Conservation (phyloP, 2,797 vertebrate species). For the Coregonus sp. region DNA sequence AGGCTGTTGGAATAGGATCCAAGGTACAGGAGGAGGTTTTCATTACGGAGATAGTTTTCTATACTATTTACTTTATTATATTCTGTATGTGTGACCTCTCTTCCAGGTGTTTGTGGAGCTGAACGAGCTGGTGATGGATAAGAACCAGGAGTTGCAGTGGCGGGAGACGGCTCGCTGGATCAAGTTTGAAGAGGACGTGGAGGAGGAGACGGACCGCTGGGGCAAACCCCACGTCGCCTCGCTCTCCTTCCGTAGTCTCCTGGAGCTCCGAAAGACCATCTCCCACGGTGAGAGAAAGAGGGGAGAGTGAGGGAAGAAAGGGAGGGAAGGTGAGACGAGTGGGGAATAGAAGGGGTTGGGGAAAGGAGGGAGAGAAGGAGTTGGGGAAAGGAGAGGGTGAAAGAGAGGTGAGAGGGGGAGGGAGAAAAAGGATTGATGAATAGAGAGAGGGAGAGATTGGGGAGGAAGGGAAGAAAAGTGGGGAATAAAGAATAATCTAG, state of each 20-base stretch:
- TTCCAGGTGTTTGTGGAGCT: slow-evolving; percentile 96
- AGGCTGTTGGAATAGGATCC: too few species aligned
- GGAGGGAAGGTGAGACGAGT: too few species aligned
- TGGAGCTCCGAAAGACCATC: slow-evolving; percentile 88
- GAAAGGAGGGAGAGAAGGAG: not conserved
- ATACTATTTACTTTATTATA: too few species aligned
- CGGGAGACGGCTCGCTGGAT: slow-evolving; percentile 97
- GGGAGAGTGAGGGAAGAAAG: too few species aligned
- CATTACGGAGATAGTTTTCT: too few species aligned
- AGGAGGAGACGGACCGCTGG: slow-evolving; percentile 97
- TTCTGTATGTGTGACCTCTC: too few species aligned
- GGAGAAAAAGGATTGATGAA: not conserved
- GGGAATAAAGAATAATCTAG: too few species aligned
- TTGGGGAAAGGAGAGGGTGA: not conserved
- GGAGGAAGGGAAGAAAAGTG: too few species aligned
- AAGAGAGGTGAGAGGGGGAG: not conserved
- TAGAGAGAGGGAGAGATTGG: not conserved
- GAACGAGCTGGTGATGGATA: slow-evolving; percentile 92
- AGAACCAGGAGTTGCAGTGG: slow-evolving; percentile 98
- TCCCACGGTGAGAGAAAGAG: slow-evolving; percentile 77
- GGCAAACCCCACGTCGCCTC: slow-evolving; percentile 96
- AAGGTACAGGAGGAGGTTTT: too few species aligned
- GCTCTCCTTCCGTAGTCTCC: slow-evolving; percentile 89
- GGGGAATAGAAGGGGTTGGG: too few species aligned
- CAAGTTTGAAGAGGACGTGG: slow-evolving; percentile 97